These are phyloP conservation scores for Caenorhabditis japonica DNA, from an alignment of 2,888 invertebrate species.

Conservation along the genomic window DNA sequence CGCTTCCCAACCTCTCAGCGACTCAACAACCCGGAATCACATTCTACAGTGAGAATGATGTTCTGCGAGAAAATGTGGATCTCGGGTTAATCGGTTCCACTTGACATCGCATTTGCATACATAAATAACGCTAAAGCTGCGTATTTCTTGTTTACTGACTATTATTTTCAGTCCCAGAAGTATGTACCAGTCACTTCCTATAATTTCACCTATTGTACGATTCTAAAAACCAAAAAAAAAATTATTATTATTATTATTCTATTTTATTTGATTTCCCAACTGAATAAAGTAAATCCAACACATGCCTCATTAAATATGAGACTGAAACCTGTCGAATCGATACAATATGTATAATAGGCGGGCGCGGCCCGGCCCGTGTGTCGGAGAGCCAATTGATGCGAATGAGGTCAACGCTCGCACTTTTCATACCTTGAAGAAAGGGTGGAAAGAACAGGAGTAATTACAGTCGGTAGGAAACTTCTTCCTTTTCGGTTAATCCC, in stretches of 20 bases:
- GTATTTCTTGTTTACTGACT: not conserved
- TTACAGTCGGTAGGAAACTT: slow-evolving; percentile 29
- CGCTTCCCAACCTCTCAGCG: slow-evolving; percentile 16
- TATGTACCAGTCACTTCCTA: no score
- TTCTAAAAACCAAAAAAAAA: no score
- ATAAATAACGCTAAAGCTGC: not conserved
- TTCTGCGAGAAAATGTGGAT: slow-evolving; percentile 43
- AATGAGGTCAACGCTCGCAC: slow-evolving; percentile 46
- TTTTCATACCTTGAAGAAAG: slow-evolving; percentile 16
- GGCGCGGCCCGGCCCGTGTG: slow-evolving; percentile 7
- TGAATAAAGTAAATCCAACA: no score
- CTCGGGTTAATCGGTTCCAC: slow-evolving; percentile 19
- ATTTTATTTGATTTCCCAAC: no score
- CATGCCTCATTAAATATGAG: not conserved
- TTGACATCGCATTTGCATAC: not conserved
- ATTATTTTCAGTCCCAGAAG: not conserved
- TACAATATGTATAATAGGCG: slow-evolving; percentile 40
- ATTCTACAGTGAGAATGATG: slow-evolving; percentile 50
- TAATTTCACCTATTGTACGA: no score
- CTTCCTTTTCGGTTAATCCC: slow-evolving; percentile 34
- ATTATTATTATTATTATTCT: no score
- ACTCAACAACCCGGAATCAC: slow-evolving; percentile 50
- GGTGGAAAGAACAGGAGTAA: slow-evolving; percentile 34
- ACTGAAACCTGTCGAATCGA: slow-evolving; percentile 40
- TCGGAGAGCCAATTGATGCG: slow-evolving; percentile 47